Conservation (phyloP, 2,113 vertebrate species). For the Plecotus auritus region DNA sequence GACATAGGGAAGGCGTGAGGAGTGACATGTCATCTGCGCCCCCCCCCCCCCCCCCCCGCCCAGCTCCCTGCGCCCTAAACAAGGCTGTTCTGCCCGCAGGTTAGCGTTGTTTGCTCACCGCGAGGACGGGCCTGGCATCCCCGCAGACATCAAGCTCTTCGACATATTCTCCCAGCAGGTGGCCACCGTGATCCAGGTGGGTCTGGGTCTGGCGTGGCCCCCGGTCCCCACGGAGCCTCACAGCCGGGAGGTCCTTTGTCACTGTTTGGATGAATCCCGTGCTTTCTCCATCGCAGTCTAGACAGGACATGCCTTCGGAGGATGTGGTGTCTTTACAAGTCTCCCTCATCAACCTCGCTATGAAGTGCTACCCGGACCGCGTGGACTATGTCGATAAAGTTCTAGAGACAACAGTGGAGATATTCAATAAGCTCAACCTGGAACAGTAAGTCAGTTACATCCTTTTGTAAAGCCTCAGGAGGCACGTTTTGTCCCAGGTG, state of each 20-base stretch:
- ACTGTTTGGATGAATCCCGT: background rate
- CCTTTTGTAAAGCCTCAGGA: background rate
- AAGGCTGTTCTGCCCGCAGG: slow-evolving; percentile 72
- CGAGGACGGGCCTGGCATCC: slow-evolving; percentile 98
- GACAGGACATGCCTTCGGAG: slow-evolving; percentile 99
- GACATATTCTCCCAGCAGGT: slow-evolving; percentile 99
- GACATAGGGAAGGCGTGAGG: background rate
- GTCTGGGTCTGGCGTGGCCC: slow-evolving; percentile 20
- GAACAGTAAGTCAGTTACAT: slow-evolving; percentile 90
- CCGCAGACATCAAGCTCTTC: slow-evolving; percentile 97
- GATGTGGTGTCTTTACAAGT: slow-evolving; percentile 98
- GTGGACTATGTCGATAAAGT: slow-evolving; percentile 99
- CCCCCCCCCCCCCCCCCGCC: background rate
- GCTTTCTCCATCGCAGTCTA: slow-evolving; percentile 85
- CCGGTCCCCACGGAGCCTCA: background rate
- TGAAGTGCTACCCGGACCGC: slow-evolving; percentile 98
- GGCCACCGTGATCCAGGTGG: slow-evolving; percentile 97
- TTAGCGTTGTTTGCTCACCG: slow-evolving; percentile 97
- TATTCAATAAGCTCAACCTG: slow-evolving; percentile 98
- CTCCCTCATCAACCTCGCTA: slow-evolving; percentile 98
- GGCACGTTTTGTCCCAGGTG: background rate
- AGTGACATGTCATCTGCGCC: background rate
- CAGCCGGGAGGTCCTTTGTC: background rate
- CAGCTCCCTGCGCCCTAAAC: background rate
- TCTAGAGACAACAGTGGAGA: slow-evolving; percentile 97